Evolutionary conservation across 2,113 vertebrate species (phyloP).

Genomic region (Cercopithecus mona): DNA sequence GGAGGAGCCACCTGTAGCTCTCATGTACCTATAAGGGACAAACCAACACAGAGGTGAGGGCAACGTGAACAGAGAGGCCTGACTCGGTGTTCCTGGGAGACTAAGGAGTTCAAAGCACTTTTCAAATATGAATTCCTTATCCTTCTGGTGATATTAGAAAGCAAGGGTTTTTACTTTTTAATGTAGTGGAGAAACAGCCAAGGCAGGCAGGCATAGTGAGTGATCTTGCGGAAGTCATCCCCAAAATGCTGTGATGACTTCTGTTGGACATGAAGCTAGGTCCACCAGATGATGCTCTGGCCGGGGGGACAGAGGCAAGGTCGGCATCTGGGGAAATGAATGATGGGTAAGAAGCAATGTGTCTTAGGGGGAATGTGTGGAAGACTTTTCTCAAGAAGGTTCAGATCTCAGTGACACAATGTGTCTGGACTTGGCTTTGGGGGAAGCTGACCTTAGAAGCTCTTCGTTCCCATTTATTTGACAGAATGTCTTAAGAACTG

Average conservation of each 20-base stretch:
- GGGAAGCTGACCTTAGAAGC: conserved; percentile 30
- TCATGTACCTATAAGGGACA: conserved; percentile 91
- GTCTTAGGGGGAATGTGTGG: neutral
- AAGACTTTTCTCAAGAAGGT: neutral
- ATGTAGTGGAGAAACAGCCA: neutral
- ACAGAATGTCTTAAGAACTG: conserved; percentile 50
- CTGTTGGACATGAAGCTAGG: neutral
- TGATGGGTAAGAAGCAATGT: neutral
- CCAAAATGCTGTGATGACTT: neutral
- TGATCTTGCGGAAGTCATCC: neutral
- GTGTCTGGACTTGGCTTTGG: conserved; percentile 43
- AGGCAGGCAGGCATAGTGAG: neutral
- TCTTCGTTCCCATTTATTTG: conserved; percentile 37
- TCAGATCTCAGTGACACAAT: neutral
- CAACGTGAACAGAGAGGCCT: neutral
- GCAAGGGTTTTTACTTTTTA: neutral
- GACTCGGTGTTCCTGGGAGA: neutral
- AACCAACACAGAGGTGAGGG: conserved; percentile 47
- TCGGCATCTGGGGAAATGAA: neutral
- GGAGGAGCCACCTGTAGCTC: conserved; percentile 89
- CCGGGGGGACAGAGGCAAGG: neutral
- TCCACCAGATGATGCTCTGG: neutral
- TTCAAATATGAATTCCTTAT: neutral
- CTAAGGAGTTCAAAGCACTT: neutral
- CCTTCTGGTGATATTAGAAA: neutral